Conservation (phyloP, 2,113 vertebrate species). For the Macroglossus sobrinus region DNA sequence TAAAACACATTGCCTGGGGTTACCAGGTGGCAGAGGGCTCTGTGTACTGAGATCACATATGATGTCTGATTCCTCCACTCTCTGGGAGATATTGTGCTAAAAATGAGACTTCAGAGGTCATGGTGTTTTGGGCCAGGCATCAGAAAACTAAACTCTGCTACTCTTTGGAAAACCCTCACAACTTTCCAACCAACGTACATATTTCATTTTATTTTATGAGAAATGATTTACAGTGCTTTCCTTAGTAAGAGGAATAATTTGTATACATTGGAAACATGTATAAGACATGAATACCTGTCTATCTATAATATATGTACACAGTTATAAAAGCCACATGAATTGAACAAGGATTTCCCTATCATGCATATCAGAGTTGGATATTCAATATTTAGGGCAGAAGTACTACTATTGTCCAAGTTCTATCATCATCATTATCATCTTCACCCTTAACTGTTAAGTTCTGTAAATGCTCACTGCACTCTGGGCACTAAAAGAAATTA, state of each 20-base stretch:
- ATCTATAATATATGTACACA: background rate
- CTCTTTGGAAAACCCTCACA: background rate
- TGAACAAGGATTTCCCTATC: background rate
- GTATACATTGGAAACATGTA: background rate
- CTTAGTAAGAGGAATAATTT: background rate
- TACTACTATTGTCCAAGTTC: background rate
- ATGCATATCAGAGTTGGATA: background rate
- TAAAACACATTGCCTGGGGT: background rate
- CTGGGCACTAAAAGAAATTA: background rate
- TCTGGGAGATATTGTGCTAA: background rate
- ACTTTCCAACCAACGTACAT: background rate
- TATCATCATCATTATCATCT: background rate
- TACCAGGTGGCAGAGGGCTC: no score
- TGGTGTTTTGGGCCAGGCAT: background rate
- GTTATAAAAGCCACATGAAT: background rate
- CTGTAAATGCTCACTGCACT: background rate
- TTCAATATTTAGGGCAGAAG: background rate
- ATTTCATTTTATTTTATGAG: background rate
- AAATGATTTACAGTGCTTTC: background rate
- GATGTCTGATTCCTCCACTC: background rate
- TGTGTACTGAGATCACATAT: rapidly evolving
- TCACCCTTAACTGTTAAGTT: background rate
- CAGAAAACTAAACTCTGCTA: background rate
- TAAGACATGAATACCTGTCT: background rate
- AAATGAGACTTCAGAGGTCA: background rate